These are phyloP conservation scores for Drosophila yakuba DNA, from an alignment of 1,140 invertebrate species.

Conservation along the genomic window DNA sequence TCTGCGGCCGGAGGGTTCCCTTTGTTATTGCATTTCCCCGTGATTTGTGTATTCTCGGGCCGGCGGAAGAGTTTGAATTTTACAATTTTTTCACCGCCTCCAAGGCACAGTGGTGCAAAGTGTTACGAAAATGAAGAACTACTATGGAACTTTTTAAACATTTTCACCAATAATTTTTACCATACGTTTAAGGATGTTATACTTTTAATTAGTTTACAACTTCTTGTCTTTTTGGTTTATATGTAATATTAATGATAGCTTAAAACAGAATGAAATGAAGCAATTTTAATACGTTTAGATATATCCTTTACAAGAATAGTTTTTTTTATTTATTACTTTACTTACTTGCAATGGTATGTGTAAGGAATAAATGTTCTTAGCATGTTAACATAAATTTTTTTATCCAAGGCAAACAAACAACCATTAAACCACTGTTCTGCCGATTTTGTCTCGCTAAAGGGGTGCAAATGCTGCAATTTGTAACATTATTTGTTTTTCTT, in stretches of 20 bases:
- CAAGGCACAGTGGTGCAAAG: constrained; percentile 46
- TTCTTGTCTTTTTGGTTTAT: too few species aligned
- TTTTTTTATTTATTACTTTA: too few species aligned
- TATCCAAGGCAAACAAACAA: not conserved
- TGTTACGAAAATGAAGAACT: not conserved
- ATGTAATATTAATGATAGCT: too few species aligned
- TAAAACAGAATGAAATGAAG: too few species aligned
- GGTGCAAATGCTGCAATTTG: constrained; percentile 81
- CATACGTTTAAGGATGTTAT: too few species aligned
- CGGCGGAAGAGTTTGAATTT: constrained; percentile 60
- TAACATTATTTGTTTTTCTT: constrained; percentile 71
- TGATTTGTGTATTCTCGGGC: constrained; percentile 72
- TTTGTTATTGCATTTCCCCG: constrained; percentile 78
- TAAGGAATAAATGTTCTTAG: too few species aligned
- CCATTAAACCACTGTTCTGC: constrained; percentile 28
- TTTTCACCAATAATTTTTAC: not conserved
- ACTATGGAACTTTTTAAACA: too few species aligned
- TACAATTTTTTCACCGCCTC: constrained; percentile 55
- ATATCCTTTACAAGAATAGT: too few species aligned
- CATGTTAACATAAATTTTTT: too few species aligned
- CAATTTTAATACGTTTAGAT: too few species aligned
- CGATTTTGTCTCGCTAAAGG: constrained; percentile 50
- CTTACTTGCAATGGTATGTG: too few species aligned
- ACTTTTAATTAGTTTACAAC: too few species aligned
- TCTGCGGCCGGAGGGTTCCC: constrained; percentile 54